Evolutionary conservation across 1,140 invertebrate genomes (phyloP).

Genomic region (Monomorium pharaonis): DNA sequence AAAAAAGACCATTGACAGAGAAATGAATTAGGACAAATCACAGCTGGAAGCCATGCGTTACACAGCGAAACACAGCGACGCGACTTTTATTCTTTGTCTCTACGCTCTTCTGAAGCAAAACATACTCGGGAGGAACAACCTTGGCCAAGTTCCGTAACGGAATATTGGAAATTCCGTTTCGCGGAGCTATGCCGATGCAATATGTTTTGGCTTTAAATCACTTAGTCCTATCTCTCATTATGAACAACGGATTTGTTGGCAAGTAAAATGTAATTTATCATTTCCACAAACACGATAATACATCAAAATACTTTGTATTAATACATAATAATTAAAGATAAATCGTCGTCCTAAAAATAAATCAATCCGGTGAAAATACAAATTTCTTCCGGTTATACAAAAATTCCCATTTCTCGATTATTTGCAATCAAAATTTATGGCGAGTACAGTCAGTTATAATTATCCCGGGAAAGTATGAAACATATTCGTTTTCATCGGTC

Average conservation of each 20-base stretch:
- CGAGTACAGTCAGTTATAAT: slow-evolving; percentile 31
- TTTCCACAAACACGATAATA: not conserved
- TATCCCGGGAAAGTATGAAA: slow-evolving; percentile 3
- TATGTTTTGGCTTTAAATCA: slow-evolving; percentile 25
- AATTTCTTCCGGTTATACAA: not conserved
- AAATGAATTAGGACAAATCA: slow-evolving; percentile 52
- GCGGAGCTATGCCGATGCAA: slow-evolving; percentile 10
- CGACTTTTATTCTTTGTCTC: slow-evolving; percentile 49
- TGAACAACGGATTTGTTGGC: not conserved
- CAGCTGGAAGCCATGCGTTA: slow-evolving; percentile 13
- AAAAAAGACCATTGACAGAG: slow-evolving; percentile 13
- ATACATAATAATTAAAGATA: not conserved
- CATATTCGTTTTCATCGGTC: slow-evolving; percentile 14
- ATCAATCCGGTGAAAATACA: not conserved
- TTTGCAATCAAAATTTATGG: slow-evolving; percentile 30
- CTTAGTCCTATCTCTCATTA: not conserved
- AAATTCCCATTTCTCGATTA: slow-evolving; percentile 24
- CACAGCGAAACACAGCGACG: not conserved
- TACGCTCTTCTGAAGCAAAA: slow-evolving; percentile 40
- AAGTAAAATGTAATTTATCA: not conserved
- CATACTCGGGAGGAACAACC: slow-evolving; percentile 49
- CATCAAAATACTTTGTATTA: not conserved
- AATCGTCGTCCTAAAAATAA: not conserved
- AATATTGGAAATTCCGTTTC: slow-evolving; percentile 53
- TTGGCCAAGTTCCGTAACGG: slow-evolving; percentile 50